Percentiles rank a stretch among this genome's conserved stretches.
These are phyloP conservation scores for Melinaea marsaeus DNA, from an alignment of 2,888 invertebrate genomes.

Conservation along the genomic window DNA sequence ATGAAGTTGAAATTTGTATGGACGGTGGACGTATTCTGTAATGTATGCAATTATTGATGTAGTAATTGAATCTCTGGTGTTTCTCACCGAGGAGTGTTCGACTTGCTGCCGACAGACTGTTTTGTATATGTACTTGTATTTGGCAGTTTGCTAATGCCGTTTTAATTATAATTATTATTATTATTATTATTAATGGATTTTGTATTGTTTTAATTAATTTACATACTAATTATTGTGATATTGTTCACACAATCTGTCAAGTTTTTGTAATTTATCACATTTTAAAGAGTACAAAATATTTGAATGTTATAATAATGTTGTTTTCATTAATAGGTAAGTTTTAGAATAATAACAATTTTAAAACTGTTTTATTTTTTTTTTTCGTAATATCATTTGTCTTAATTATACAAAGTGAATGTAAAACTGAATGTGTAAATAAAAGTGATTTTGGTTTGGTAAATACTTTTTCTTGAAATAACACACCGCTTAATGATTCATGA, in stretches of 20 bases:
- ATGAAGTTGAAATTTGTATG: neutral
- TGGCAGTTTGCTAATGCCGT: constrained; percentile 67
- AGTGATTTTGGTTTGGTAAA: constrained; percentile 72
- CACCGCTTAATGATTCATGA: constrained; percentile 33
- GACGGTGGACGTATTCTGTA: neutral
- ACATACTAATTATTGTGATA: constrained; percentile 73
- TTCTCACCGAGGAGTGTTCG: constrained; percentile 5
- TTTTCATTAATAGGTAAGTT: constrained; percentile 68
- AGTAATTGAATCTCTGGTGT: no score
- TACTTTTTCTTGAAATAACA: constrained; percentile 23
- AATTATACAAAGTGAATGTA: constrained; percentile 70
- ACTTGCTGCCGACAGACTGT: constrained; percentile 36
- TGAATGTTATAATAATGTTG: constrained; percentile 76
- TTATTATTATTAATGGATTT: constrained; percentile 70
- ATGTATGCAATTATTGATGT: neutral
- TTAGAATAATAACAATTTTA: constrained; percentile 72
- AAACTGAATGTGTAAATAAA: constrained; percentile 72
- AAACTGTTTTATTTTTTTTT: constrained; percentile 54
- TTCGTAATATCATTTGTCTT: constrained; percentile 69
- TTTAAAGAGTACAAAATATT: constrained; percentile 78
- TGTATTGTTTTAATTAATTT: constrained; percentile 76
- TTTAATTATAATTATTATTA: constrained; percentile 70
- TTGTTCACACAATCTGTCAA: constrained; percentile 60
- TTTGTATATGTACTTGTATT: constrained; percentile 61
- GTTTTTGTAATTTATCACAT: constrained; percentile 77